Percentiles rank a stretch among this genome's conserved stretches.
Conservation (phyloP, 2,888 invertebrate species). For the Pedicia rivosa region DNA sequence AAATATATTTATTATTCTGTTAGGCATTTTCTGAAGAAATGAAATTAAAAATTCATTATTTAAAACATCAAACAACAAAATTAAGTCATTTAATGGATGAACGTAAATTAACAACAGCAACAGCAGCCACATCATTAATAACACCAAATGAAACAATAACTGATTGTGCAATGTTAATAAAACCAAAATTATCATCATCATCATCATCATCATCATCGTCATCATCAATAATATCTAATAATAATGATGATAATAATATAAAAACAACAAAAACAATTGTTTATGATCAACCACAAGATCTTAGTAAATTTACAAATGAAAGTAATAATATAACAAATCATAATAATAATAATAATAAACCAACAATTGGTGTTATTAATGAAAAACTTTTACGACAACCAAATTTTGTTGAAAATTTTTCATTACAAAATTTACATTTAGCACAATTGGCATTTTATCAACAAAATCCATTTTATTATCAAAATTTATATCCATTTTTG, state of each 20-base stretch:
- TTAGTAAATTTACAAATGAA: constrained; percentile 5
- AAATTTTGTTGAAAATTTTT: constrained; percentile 14
- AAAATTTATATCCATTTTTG: constrained; percentile 15
- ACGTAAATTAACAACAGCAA: neutral
- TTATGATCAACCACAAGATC: constrained; percentile 11
- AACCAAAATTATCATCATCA: neutral
- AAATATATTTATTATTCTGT: constrained; percentile 3
- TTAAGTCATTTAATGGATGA: constrained; percentile 7
- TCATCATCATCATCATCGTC: neutral
- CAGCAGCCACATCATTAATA: no score
- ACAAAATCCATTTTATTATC: constrained; percentile 16
- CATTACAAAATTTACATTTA: constrained; percentile 17
- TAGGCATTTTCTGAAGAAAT: constrained; percentile 14
- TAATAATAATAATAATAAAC: neutral
- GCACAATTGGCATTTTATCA: constrained; percentile 16
- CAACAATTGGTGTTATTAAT: neutral
- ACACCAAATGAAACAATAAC: neutral
- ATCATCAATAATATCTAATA: constrained; percentile 1
- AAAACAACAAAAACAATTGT: constrained; percentile 2
- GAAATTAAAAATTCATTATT: constrained; percentile 15
- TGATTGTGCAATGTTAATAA: neutral
- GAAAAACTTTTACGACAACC: constrained; percentile 6
- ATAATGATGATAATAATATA: no score
- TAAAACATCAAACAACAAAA: constrained; percentile 13
- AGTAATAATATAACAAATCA: neutral